A percentile compares a stretch with the other conserved stretches of the same genome.
These are phyloP conservation scores for Lagenorhynchus albirostris DNA, from an alignment of 2,113 vertebrate species.

Conservation along the genomic window DNA sequence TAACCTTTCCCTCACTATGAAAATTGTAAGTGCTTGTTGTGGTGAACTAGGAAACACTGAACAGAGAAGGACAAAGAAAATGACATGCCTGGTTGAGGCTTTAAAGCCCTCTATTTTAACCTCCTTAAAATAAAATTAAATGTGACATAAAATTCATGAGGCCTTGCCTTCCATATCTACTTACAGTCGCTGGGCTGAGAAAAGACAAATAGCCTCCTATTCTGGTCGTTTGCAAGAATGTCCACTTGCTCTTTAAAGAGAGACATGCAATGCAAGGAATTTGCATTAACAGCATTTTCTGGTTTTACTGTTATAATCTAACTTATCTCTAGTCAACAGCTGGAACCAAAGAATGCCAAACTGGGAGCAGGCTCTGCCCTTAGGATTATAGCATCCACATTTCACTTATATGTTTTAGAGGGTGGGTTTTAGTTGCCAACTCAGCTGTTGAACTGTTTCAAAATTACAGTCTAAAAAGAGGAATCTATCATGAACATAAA, in stretches of 20 bases:
- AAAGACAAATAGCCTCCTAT: slow-evolving; percentile 55
- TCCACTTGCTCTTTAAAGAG: slow-evolving; percentile 70
- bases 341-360: slow-evolving; percentile 54
- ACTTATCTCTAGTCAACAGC: slow-evolving; percentile 65
- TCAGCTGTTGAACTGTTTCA: slow-evolving; percentile 54
- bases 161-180: slow-evolving; percentile 8
- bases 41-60: background rate
- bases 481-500: background rate
- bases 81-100: background rate
- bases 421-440: slow-evolving; percentile 12
- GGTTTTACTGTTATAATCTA: slow-evolving; percentile 33
- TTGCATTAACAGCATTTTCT: slow-evolving; percentile 60
- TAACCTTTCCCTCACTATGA: background rate
- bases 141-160: slow-evolving; percentile 37
- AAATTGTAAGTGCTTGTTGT: slow-evolving; percentile 15
- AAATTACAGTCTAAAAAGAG: slow-evolving; percentile 49
- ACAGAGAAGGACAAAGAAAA: slow-evolving; percentile 42
- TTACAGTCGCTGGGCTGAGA: background rate
- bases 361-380: background rate
- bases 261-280: slow-evolving; percentile 58
- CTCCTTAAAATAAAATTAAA: slow-evolving; percentile 32
- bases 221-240: slow-evolving; percentile 64
- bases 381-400: slow-evolving; percentile 18
- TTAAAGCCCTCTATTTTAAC: slow-evolving; percentile 21
- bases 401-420: slow-evolving; percentile 17